A percentile compares a stretch with the other conserved stretches of the same genome.
These are phyloP conservation scores for Thera obeliscata DNA, from an alignment of 2,888 invertebrate genomes.

Conservation along the genomic window DNA sequence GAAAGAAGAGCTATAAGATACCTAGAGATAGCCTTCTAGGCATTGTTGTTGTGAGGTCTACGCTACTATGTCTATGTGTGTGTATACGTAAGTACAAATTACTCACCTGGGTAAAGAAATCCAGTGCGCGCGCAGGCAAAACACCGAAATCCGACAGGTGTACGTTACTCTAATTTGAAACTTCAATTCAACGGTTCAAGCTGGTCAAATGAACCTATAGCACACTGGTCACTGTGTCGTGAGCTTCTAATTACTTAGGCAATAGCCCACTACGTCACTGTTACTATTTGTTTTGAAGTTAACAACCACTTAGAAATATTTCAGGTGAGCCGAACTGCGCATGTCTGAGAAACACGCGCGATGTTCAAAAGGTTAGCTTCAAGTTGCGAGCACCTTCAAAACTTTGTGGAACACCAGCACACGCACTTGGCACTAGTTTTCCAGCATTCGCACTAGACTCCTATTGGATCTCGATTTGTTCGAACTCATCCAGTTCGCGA, in stretches of 20 bases:
- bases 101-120: slow-evolving; percentile 76
- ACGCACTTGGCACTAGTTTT: slow-evolving; percentile 60
- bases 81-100: neutral
- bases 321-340: slow-evolving; percentile 74
- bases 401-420: slow-evolving; percentile 61
- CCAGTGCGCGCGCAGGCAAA: slow-evolving; percentile 81
- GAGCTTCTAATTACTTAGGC: slow-evolving; percentile 64
- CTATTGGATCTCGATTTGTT: slow-evolving; percentile 62
- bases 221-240: slow-evolving; percentile 48
- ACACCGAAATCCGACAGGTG: slow-evolving; percentile 81
- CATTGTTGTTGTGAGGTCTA: slow-evolving; percentile 17
- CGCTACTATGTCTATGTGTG: neutral
- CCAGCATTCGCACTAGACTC: slow-evolving; percentile 60
- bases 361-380: slow-evolving; percentile 79
- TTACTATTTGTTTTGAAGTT: slow-evolving; percentile 80
- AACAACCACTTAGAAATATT: slow-evolving; percentile 76
- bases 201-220: slow-evolving; percentile 43
- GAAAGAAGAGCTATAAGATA: too few species aligned
- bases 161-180: slow-evolving; percentile 69
- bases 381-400: slow-evolving; percentile 68
- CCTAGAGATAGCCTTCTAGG: neutral
- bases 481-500: slow-evolving; percentile 58
- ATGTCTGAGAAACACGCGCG: slow-evolving; percentile 79
- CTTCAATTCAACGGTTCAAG: slow-evolving; percentile 54
- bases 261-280: slow-evolving; percentile 65